phyloP scores from a whole-genome alignment of 2,888 invertebrate genomes.

The Troides helena region DNA sequence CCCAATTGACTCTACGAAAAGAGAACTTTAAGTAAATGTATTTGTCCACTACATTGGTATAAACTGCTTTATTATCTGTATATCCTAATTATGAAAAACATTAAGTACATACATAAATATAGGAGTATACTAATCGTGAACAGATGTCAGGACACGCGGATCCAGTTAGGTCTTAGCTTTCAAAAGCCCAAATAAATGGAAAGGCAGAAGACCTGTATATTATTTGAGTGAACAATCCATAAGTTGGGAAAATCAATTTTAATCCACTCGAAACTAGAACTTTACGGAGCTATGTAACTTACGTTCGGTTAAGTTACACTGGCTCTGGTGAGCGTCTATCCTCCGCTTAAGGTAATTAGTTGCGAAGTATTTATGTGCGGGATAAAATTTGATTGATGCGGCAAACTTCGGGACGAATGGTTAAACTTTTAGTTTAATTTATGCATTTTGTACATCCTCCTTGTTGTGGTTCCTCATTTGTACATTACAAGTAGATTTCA shows the following conservation, averaged over 20 bases:
- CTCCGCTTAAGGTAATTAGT: conserved; percentile 40
- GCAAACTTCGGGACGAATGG: conserved; percentile 32
- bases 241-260: conserved; percentile 36
- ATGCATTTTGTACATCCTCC: conserved; percentile 3
- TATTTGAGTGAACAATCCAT: conserved; percentile 1
- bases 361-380: conserved; percentile 38
- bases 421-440: conserved; percentile 15
- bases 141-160: too few species aligned
- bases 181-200: not conserved
- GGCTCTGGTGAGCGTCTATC: conserved; percentile 36
- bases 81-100: too few species aligned
- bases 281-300: conserved; percentile 39
- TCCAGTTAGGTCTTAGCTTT: too few species aligned
- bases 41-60: too few species aligned
- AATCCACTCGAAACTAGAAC: conserved; percentile 36
- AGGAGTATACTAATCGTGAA: too few species aligned
- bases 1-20: too few species aligned
- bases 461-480: conserved; percentile 2
- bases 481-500: too few species aligned
- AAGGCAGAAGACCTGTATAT: not conserved
- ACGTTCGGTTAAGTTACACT: conserved; percentile 38
- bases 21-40: too few species aligned
- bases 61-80: too few species aligned
- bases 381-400: conserved; percentile 41
- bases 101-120: too few species aligned